These are phyloP conservation scores for Myripristis murdjan DNA, from an alignment of 2,797 vertebrate species.

Conservation along the genomic window DNA sequence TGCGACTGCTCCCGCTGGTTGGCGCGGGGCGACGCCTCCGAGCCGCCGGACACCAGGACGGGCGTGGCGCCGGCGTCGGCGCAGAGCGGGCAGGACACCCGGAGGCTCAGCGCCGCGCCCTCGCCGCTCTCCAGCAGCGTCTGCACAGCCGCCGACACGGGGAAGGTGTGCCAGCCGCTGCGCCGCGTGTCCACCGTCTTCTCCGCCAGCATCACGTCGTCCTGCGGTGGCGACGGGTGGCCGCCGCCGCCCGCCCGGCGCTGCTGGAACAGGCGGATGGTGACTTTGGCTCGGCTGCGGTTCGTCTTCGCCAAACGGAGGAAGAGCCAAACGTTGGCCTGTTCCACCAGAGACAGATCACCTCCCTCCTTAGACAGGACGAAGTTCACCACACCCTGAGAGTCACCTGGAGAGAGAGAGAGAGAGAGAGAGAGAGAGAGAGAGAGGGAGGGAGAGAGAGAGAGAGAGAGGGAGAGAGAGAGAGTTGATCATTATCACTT, in stretches of 20 bases:
- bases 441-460: constrained; percentile 28
- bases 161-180: constrained; percentile 95
- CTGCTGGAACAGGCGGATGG: constrained; percentile 89
- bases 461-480: not conserved
- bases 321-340: constrained; percentile 95
- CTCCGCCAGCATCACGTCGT: constrained; percentile 81
- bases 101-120: constrained; percentile 84
- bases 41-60: constrained; percentile 75
- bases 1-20: constrained; percentile 89
- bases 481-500: too few species aligned
- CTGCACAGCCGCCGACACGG: constrained; percentile 88
- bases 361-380: constrained; percentile 92
- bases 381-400: constrained; percentile 90
- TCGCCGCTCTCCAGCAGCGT: constrained; percentile 83
- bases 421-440: constrained; percentile 64
- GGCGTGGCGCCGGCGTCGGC: constrained; percentile 87
- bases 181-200: constrained; percentile 92
- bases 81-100: constrained; percentile 91
- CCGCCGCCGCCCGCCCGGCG: too few species aligned
- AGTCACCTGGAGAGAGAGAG: too few species aligned
- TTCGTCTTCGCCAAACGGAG: constrained; percentile 91
- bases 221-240: constrained; percentile 57
- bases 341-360: constrained; percentile 88
- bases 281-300: constrained; percentile 86
- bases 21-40: constrained; percentile 71